Evolutionary conservation across 1,140 invertebrate species (phyloP), one percentile per base, ranked within the genome.

Genomic region (Ditylenchus dipsaci): DNA sequence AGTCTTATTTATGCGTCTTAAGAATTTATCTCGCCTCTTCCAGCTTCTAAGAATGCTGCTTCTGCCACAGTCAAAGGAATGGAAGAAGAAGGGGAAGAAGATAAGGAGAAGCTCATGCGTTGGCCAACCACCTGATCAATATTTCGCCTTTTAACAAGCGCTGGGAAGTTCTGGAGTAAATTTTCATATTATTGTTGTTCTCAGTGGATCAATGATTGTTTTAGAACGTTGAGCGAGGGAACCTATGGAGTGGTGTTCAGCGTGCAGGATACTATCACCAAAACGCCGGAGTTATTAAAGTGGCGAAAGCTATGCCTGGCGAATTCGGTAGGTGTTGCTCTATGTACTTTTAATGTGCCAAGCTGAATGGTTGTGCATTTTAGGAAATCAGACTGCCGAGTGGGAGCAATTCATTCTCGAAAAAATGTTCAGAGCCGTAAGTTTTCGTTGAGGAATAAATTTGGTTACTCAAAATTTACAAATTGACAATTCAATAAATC

Each of bases 221-320:
- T 53, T 26, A 53, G 66, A 23, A 76, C 74, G 23, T 65, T 76
- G 26, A 76, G 61, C 33, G 73, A 74, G 27, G 74, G 74, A 21
- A 65, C 74, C 17, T 76, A 76, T 45, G 74, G 74, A 13, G 74
- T 76, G 19, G 74, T 78, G 7, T 76, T 76, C 53, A 64, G 63
- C 29, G 72, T 69, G 11, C 43, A 65, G 42, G 73, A 75, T 23
- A 47, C 43, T 15, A 33, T 72, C 42, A 66, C 64, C n/a, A 49
- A 56, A n/a, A 47, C 29, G 23, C 62, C 15, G 72, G 73, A 15
- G 72, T 75, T 19, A 75, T 73, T 19, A 73, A 74, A 15, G 67
- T 73, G 19, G 76, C 72, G 13, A 75, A 68, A 26, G 42, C 53
- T 17, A 66, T 64, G 21, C 38, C 53, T 19, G 49, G 49, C 3